Evolutionary conservation across 2,113 vertebrate species (phyloP).

Genomic region (Oryzias javanicus): DNA sequence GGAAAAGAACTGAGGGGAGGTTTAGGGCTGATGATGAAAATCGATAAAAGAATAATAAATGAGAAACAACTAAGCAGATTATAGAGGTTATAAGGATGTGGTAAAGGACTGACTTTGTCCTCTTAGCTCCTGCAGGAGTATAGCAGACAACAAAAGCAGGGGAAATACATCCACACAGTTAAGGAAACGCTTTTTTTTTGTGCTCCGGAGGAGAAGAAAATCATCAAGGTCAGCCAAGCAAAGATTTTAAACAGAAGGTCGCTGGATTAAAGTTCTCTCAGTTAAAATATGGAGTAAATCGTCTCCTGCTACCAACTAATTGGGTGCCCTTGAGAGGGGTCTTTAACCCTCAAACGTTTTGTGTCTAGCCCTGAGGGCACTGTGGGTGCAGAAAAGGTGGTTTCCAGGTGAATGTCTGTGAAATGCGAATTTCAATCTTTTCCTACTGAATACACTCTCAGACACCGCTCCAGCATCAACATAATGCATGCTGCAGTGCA

Average conservation of each 20-base stretch:
- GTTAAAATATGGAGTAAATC: constrained; percentile 42
- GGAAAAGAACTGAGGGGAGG: constrained; percentile 41
- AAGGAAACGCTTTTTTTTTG: constrained; percentile 13
- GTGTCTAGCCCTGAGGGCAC: constrained; percentile 24
- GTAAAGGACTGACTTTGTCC: constrained; percentile 43
- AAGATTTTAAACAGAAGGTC: constrained; percentile 59
- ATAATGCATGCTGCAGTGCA: constrained; percentile 18
- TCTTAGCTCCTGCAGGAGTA: constrained; percentile 38
- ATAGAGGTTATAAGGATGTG: constrained; percentile 74
- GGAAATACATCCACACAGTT: constrained; percentile 40
- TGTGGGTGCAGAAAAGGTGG: constrained; percentile 9
- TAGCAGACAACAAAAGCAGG: constrained; percentile 16
- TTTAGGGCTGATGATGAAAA: constrained; percentile 77
- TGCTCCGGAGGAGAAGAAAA: constrained; percentile 20
- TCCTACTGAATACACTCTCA: constrained; percentile 20
- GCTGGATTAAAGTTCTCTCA: constrained; percentile 50
- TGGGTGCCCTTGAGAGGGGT: constrained; percentile 65
- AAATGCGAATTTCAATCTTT: constrained; percentile 25
- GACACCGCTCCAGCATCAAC: constrained; percentile 2
- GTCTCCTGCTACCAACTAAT: constrained; percentile 58
- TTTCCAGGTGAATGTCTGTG: constrained; percentile 35
- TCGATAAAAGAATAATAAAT: constrained; percentile 80
- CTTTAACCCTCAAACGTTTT: constrained; percentile 43
- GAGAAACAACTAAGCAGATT: constrained; percentile 77
- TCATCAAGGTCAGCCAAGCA: constrained; percentile 45